phyloP scores from a whole-genome alignment of 2,113 vertebrate genomes.

The Eudorcas thomsonii region DNA sequence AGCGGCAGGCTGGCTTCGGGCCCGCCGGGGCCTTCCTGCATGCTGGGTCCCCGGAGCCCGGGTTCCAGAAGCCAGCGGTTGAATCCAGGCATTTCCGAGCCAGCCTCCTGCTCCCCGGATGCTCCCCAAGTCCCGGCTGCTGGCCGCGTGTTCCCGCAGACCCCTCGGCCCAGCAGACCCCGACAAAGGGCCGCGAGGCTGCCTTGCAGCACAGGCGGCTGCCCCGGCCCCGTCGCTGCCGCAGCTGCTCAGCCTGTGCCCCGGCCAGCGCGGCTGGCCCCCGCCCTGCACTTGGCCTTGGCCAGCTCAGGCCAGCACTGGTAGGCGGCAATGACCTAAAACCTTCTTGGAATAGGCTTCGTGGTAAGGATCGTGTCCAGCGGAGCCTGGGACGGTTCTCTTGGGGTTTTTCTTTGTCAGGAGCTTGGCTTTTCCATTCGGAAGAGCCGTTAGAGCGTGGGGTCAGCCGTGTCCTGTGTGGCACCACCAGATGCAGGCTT shows the following conservation, averaged over 20 bases:
- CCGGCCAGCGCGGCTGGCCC: constrained; percentile 18
- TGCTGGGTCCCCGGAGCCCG: not conserved
- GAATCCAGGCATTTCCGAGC: fast-evolving
- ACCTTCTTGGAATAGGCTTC: not conserved
- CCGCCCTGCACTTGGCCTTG: not conserved
- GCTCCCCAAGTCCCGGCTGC: not conserved
- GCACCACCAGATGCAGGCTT: fast-evolving
- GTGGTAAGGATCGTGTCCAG: fast-evolving
- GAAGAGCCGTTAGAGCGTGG: not conserved
- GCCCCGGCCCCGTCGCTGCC: not conserved
- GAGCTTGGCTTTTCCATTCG: not conserved
- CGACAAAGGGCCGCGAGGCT: not conserved
- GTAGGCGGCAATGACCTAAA: not conserved
- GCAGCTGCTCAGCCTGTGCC: constrained; percentile 66
- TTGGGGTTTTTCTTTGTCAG: not conserved
- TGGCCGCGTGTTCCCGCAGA: not conserved
- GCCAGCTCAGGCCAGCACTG: not conserved
- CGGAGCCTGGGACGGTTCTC: not conserved
- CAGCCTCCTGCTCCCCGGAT: not conserved
- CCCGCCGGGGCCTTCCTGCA: not conserved
- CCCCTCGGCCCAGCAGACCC: not conserved
- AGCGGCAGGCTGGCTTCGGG: constrained; percentile 30
- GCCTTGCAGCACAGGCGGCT: not conserved
- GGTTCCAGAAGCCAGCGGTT: fast-evolving
- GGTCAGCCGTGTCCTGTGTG: too few relatives aligned